Base-by-base conservation (phyloP, 2,797 vertebrate species). In the Melanotaenia boesemani region DNA sequence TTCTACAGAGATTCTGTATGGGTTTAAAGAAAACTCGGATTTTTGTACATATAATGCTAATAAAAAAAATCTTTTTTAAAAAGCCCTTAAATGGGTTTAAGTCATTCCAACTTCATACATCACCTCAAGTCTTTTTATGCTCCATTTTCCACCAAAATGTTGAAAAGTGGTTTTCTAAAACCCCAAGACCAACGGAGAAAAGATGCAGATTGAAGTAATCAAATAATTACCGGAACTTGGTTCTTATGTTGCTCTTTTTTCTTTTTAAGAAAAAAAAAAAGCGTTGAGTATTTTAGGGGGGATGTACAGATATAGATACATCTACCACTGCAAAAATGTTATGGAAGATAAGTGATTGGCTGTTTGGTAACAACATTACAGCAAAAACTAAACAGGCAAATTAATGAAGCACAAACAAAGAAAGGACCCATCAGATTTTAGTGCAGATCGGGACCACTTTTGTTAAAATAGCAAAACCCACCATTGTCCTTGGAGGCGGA, bases 401-500 rank as follows among this genome's bases (percentile, higher is more conserved):
- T 52, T 52, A 36, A 50, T 50, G 41, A 69, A 36, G 30, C 26
- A 9, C 50, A 22, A n/a, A n/a, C 36, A 4, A 18, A 63, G 24
- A 28, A 55, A 28, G 18, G n/a, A 54, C 18, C 28, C 37, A 26
- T 72, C 63, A 63, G 32, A 55, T 63, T 63, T 72, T 44, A 56
- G 60, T 63, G 61, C 44, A 11, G 37, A 32, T 44, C 60, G 11
- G 37, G n/a, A 63, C 63, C 52, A 34, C 37, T 55, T 63, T 30
- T 44, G 59, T 44, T 32, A 4, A 72, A 46, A 71, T 63, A 63
- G 50, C 69, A 30, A 60, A 67, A 58, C 28, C 30, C 59, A 41
- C 72, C 52, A 20, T 61, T 44, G 46, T 67, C 72, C 72, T 74
- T 20, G 46, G 72, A 61, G 63, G 46, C 24, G 64, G 59, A 55